Percentiles rank a stretch among this genome's conserved stretches.
Evolutionary conservation across 2,888 invertebrate species (phyloP).

Genomic region (Pseudeuparius sepicola): DNA sequence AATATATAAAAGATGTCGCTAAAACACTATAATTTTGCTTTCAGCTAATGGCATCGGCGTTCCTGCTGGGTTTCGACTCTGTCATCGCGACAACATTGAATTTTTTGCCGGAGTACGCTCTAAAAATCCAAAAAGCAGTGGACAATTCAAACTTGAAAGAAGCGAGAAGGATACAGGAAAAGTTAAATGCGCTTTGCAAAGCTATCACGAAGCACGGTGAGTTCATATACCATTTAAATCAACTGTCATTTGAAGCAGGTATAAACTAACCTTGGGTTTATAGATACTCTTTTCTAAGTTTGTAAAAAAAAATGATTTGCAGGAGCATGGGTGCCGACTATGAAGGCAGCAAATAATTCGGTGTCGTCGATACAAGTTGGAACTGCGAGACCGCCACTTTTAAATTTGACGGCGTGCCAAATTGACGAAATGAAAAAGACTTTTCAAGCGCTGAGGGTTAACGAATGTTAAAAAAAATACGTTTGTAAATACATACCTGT

Average conservation of each 20-base stretch:
- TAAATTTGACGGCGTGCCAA: slow-evolving; percentile 36
- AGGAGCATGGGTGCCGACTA: slow-evolving; percentile 59
- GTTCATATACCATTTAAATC: slow-evolving; percentile 5
- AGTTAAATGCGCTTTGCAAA: slow-evolving; percentile 41
- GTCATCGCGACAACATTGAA: slow-evolving; percentile 62
- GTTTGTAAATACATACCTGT: too few species aligned
- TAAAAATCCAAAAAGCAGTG: slow-evolving; percentile 47
- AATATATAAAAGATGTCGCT: neutral
- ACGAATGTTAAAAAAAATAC: neutral
- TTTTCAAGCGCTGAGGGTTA: slow-evolving; percentile 14
- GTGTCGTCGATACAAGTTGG: slow-evolving; percentile 52
- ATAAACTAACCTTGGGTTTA: too few species aligned
- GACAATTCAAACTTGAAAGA: slow-evolving; percentile 36
- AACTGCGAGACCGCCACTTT: slow-evolving; percentile 49
- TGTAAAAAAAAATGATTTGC: slow-evolving; percentile 22
- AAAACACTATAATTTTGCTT: slow-evolving; percentile 22
- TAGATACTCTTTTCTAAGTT: slow-evolving; percentile 1
- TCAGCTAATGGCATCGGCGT: slow-evolving; percentile 57
- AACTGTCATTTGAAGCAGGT: neutral
- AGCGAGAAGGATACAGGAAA: slow-evolving; percentile 44
- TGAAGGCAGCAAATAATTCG: slow-evolving; percentile 59
- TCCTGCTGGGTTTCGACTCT: slow-evolving; percentile 59
- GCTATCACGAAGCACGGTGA: slow-evolving; percentile 45
- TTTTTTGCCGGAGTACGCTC: slow-evolving; percentile 50
- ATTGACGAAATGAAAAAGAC: slow-evolving; percentile 20